Conservation (phyloP, 2,797 vertebrate genomes). For the Botia almorhae region DNA sequence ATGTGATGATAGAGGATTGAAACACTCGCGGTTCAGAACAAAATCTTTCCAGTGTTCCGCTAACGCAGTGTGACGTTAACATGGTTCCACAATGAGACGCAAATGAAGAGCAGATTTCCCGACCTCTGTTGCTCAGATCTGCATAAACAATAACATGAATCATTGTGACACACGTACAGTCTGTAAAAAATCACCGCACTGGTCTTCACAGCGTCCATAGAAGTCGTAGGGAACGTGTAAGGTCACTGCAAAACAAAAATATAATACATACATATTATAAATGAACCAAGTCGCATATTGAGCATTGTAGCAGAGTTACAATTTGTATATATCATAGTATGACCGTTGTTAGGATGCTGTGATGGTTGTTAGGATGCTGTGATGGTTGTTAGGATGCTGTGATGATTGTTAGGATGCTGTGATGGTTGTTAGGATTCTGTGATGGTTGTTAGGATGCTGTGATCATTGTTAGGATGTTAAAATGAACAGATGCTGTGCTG, state of each 20-base stretch:
- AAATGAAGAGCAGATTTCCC: conserved; percentile 21
- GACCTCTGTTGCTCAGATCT: conserved; percentile 13
- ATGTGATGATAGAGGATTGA: neutral
- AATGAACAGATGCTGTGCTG: neutral
- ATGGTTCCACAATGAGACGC: conserved; percentile 25
- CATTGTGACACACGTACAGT: conserved; percentile 6
- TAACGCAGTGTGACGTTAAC: conserved; percentile 26
- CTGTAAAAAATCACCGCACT: conserved; percentile 3
- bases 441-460: conserved; percentile 85
- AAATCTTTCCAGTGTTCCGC: neutral
- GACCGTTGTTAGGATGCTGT: too few relatives aligned
- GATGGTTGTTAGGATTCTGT: conserved; percentile 78
- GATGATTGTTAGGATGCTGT: too few relatives aligned
- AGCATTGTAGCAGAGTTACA: too few relatives aligned
- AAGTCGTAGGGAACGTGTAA: too few relatives aligned
- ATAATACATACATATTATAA: too few relatives aligned
- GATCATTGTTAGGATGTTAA: conserved; percentile 69
- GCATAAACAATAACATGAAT: conserved; percentile 27
- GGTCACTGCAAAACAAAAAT: too few relatives aligned
- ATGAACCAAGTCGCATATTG: too few relatives aligned
- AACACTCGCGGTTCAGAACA: conserved; percentile 9
- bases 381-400: too few relatives aligned
- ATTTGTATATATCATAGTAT: too few relatives aligned
- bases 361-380: too few relatives aligned
- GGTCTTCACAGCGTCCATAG: neutral